These are phyloP conservation scores for Serinus canaria DNA, from an alignment of 2,113 vertebrate genomes.

Conservation along the genomic window DNA sequence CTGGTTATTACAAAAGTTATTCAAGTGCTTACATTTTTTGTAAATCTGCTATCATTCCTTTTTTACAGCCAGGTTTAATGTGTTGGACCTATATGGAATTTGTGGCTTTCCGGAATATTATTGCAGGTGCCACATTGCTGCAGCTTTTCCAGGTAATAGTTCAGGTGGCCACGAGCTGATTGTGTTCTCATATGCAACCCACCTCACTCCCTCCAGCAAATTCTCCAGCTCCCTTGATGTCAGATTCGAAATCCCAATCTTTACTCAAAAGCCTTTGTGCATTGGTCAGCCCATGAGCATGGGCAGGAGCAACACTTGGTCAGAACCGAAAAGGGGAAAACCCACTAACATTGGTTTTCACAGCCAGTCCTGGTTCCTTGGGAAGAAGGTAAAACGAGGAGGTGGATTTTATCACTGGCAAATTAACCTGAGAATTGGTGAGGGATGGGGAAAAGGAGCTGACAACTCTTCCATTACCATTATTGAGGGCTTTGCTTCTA, in stretches of 20 bases:
- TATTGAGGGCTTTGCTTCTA: not conserved
- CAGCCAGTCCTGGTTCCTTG: not conserved
- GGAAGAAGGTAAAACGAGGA: not conserved
- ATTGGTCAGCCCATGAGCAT: accelerated
- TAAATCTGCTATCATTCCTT: not conserved
- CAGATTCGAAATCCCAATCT: not conserved
- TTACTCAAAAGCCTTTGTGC: not conserved
- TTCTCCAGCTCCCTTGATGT: not conserved
- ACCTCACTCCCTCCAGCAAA: not conserved
- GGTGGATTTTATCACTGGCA: not conserved
- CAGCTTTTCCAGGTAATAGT: not conserved
- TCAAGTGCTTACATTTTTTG: accelerated
- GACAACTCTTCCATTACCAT: not conserved
- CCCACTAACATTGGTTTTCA: not conserved
- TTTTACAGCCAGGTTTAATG: not conserved
- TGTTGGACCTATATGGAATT: not conserved
- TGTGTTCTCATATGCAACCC: not conserved
- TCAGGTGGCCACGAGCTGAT: not conserved
- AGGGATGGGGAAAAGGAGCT: not conserved
- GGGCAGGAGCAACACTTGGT: not conserved
- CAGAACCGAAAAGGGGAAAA: not conserved
- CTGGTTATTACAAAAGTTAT: not conserved
- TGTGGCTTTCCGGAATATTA: not conserved
- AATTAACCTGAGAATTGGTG: not conserved
- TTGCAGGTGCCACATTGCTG: not conserved